Conservation (phyloP, 2,888 invertebrate species). For the Xestia xanthographa region DNA sequence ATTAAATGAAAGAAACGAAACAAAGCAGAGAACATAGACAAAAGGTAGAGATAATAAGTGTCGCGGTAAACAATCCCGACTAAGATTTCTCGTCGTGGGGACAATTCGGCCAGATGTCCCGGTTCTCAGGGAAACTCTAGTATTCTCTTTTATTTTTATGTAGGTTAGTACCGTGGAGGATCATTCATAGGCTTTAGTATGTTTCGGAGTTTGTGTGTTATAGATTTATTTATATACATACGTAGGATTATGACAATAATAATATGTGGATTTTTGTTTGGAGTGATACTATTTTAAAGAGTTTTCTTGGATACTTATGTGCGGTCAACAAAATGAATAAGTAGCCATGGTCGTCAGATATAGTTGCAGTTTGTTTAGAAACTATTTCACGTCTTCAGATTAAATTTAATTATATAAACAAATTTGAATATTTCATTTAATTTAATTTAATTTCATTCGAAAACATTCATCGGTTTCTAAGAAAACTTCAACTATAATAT, state of each 20-base stretch:
- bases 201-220: constrained; percentile 20
- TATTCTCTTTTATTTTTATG: constrained; percentile 48
- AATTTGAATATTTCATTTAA: no score
- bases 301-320: background rate
- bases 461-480: no score
- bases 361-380: no score
- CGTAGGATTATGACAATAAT: background rate
- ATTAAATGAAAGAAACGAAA: constrained; percentile 57
- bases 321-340: no score
- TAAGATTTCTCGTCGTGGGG: constrained; percentile 57
- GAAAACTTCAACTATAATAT: no score
- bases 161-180: constrained; percentile 13
- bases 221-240: constrained; percentile 8
- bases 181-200: constrained; percentile 18
- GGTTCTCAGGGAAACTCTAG: constrained; percentile 45
- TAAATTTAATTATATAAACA: no score
- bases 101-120: constrained; percentile 55
- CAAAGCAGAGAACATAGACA: constrained; percentile 55
- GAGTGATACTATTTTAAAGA: background rate
- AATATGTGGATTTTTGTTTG: background rate
- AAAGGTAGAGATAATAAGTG: constrained; percentile 60
- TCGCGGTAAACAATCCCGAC: constrained; percentile 63
- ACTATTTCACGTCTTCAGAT: no score
- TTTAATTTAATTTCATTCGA: no score
- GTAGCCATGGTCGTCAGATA: no score